Base-by-base conservation (phyloP, 2,113 vertebrate species). In the Aythya baeri region DNA sequence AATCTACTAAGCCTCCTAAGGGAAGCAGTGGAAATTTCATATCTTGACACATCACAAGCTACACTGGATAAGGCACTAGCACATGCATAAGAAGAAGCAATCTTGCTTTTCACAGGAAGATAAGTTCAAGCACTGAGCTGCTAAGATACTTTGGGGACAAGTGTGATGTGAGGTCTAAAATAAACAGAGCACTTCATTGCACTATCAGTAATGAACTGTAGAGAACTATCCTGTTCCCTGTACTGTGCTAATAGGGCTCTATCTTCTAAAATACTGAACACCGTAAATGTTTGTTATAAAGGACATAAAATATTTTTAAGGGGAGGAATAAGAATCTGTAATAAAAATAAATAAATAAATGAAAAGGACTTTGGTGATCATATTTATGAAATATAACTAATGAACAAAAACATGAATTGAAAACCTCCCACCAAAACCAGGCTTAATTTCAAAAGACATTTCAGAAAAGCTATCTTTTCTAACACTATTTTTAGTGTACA, bases 181-280 rank as follows among this genome's bases (percentile, higher is more conserved):
- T 91, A 92, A 95, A 95, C 65, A 70, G 89, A 91, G 73, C 54
- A 54, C 38, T 93, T 94, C 77, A 44, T 36, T 84, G 81, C 77
- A 20, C 81, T 74, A 36, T 88, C 83, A 68, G 52, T 50, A 87
- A 92, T 49, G 66, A 76, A 68, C 80, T 73, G 44, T 23, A 68
- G 70, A 59, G 41, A 92, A 13, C 58, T 70, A 17, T 46, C n/a
- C 3, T 55, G 20, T 22, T 57, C 9, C 31, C 41, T 79, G 29
- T 15, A 17, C 38, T 43, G 61, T 87, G 78, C 62, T 81, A 61
- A 17, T 13, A 58, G 29, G 43, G 26, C 18, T 95, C 72, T 77
- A 21, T 23, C 36, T 55, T 86, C 25, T 32, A 80, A 94, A 94
- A 88, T 75, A 73, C 41, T 55, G 50, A 94, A 72, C 41, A 44